These are phyloP conservation scores for Danio tinwini DNA, from an alignment of 2,797 vertebrate species.

Conservation along the genomic window DNA sequence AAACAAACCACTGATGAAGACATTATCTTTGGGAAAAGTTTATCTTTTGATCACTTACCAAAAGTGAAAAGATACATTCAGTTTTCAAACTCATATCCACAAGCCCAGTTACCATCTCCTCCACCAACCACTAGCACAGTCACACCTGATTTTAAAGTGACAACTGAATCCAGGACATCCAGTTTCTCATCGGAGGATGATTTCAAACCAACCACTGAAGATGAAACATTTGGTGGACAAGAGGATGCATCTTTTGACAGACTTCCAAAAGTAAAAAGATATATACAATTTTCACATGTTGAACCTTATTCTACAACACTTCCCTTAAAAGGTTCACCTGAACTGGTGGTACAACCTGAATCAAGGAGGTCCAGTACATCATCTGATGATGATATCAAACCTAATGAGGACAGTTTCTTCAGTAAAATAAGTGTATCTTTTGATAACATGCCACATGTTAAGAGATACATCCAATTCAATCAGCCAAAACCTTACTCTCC, in stretches of 20 bases:
- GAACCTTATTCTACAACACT: conserved; percentile 5
- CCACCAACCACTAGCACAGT: not conserved
- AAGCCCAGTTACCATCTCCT: conserved; percentile 12
- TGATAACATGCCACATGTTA: conserved; percentile 37
- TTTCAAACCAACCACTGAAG: not conserved
- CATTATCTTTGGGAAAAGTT: conserved; percentile 10
- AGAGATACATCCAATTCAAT: conserved; percentile 45
- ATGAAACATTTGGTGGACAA: conserved; percentile 4
- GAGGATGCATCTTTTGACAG: not conserved
- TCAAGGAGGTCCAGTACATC: conserved; percentile 6
- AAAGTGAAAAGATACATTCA: conserved; percentile 46
- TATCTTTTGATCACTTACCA: conserved; percentile 27
- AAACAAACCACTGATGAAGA: conserved; percentile 24
- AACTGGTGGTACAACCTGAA: not conserved
- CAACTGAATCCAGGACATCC: conserved; percentile 13
- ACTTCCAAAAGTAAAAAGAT: conserved; percentile 47
- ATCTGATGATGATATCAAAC: conserved; percentile 18
- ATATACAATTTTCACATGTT: conserved; percentile 41
- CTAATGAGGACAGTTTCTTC: conserved; percentile 36
- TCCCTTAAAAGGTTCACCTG: not conserved
- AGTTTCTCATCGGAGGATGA: conserved; percentile 20
- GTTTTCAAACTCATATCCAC: conserved; percentile 30
- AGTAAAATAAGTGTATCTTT: conserved; percentile 3
- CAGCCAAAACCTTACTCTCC: conserved; percentile 20
- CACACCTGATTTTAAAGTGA: not conserved